A percentile compares a stretch with the other conserved stretches of the same genome.
These are phyloP conservation scores for Alviniconcha strummeri DNA, from an alignment of 2,888 invertebrate species.

Conservation along the genomic window DNA sequence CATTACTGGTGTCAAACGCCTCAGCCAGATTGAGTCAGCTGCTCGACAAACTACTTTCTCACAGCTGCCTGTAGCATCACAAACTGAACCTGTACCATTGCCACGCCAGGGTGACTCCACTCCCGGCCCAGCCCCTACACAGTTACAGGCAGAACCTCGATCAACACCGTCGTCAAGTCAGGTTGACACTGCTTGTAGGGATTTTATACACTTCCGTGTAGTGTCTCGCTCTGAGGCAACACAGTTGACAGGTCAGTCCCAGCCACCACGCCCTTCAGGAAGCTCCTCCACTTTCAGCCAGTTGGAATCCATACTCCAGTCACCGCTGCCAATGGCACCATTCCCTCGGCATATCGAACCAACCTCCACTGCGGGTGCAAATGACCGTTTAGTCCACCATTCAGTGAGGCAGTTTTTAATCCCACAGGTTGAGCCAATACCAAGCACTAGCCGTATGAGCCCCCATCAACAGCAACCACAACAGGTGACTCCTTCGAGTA, in stretches of 20 bases:
- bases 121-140: background rate
- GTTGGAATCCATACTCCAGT: constrained; percentile 8
- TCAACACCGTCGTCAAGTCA: background rate
- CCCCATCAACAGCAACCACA: background rate
- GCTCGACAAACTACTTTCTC: background rate
- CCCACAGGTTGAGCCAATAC: background rate
- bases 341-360: background rate
- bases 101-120: background rate
- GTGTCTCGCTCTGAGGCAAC: background rate
- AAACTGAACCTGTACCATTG: background rate
- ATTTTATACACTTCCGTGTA: background rate
- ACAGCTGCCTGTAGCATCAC: constrained; percentile 3
- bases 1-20: constrained; percentile 21
- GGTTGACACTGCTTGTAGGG: background rate
- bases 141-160: background rate
- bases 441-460: background rate
- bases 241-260: background rate
- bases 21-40: constrained; percentile 20
- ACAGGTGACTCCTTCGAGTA: background rate
- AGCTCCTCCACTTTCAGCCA: background rate
- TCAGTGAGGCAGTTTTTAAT: background rate
- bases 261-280: background rate
- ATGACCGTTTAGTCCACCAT: background rate
- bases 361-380: background rate
- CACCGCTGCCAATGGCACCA: background rate